A percentile compares a stretch with the other conserved stretches of the same genome.
These are phyloP conservation scores for Cheiracanthium punctorium DNA, from an alignment of 2,888 invertebrate species.

Conservation along the genomic window DNA sequence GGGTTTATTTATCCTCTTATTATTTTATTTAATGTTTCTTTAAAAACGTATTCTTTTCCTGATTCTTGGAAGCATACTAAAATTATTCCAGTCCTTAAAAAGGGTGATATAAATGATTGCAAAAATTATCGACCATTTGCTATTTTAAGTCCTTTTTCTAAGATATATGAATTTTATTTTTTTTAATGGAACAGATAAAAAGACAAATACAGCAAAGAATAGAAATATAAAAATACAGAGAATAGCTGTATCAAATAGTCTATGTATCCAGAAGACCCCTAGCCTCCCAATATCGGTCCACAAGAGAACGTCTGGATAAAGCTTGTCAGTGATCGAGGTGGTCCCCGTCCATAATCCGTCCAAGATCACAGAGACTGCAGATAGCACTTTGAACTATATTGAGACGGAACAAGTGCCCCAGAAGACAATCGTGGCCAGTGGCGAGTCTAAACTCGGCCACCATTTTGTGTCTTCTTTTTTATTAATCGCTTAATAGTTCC, in stretches of 20 bases:
- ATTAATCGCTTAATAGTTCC: no score
- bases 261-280: background rate
- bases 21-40: no score
- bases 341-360: background rate
- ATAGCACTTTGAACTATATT: background rate
- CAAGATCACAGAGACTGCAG: background rate
- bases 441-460: background rate
- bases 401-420: background rate
- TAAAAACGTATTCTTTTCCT: no score
- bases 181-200: background rate
- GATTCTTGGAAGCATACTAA: no score
- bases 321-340: background rate
- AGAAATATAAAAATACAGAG: background rate
- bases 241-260: background rate
- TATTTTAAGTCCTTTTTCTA: no score
- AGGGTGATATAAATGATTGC: no score
- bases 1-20: no score
- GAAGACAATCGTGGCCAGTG: background rate
- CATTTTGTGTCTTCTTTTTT: background rate
- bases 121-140: no score
- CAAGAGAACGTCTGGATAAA: background rate
- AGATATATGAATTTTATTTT: no score
- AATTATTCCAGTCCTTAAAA: no score
- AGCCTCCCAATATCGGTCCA: background rate
- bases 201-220: constrained; percentile 1